phyloP scores from a whole-genome alignment of 2,797 vertebrate genomes.

The Heteromormyrus szaboi region DNA sequence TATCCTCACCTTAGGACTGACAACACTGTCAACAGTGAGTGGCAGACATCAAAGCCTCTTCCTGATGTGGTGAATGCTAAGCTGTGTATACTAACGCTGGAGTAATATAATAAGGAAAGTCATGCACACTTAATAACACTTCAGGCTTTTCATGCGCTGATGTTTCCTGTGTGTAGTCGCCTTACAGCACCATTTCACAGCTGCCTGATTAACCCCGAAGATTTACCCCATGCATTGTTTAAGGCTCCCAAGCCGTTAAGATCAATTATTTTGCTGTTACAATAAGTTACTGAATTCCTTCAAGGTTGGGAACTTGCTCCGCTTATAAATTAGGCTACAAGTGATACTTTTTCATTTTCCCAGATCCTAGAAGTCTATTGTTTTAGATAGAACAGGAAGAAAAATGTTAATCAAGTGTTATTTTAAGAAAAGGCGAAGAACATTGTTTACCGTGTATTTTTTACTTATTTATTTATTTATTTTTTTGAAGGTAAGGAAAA shows the following conservation, averaged over 20 bases:
- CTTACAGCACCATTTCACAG: background rate
- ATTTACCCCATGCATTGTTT: background rate
- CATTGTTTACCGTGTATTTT: background rate
- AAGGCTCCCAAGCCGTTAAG: background rate
- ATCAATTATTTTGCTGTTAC: background rate
- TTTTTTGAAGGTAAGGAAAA: background rate
- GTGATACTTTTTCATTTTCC: background rate
- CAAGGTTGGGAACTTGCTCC: background rate
- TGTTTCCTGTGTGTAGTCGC: background rate
- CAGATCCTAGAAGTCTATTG: background rate
- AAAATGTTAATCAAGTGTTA: background rate
- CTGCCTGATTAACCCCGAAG: background rate
- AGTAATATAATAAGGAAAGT: background rate
- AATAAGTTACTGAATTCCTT: background rate
- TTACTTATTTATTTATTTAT: background rate
- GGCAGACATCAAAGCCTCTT: background rate
- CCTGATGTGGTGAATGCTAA: background rate
- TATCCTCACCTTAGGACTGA: background rate
- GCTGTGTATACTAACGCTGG: background rate
- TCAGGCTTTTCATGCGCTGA: background rate
- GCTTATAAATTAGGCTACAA: background rate
- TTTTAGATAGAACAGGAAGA: background rate
- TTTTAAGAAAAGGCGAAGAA: background rate
- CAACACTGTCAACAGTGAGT: background rate
- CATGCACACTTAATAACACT: background rate